Conservation (phyloP, 2,113 vertebrate species). For the Pseudonaja textilis region DNA sequence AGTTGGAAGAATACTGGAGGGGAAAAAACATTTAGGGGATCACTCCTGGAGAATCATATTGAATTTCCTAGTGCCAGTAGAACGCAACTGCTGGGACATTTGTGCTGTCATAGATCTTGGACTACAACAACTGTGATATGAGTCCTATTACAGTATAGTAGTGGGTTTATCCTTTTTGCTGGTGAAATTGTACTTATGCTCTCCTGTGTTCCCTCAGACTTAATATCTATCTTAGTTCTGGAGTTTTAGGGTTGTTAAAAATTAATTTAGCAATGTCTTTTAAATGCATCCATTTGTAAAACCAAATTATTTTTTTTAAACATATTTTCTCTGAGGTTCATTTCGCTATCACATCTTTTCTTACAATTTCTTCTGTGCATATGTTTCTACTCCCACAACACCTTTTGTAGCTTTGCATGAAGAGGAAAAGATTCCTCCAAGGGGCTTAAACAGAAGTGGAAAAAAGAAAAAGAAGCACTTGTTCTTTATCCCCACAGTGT, state of each 20-base stretch:
- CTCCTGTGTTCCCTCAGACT: background rate
- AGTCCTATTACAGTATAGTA: background rate
- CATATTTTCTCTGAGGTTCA: background rate
- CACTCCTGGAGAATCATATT: background rate
- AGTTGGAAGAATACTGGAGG: background rate
- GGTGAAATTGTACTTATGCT: background rate
- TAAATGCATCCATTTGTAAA: background rate
- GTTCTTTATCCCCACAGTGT: background rate
- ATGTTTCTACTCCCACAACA: background rate
- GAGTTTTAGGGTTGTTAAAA: background rate
- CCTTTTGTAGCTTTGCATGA: background rate
- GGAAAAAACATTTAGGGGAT: background rate
- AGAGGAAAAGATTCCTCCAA: background rate
- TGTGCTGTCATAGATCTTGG: background rate
- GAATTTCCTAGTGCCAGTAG: too few species aligned
- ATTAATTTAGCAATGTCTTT: background rate
- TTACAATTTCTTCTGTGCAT: background rate
- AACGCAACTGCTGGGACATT: background rate
- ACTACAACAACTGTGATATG: background rate
- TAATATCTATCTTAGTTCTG: background rate
- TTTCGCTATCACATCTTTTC: background rate
- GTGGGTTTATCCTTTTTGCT: background rate
- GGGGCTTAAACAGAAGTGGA: background rate
- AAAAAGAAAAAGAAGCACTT: background rate
- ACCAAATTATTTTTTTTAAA: background rate